phyloP scores from a whole-genome alignment of 2,888 invertebrate species.

The Schrankia costaestrigalis region DNA sequence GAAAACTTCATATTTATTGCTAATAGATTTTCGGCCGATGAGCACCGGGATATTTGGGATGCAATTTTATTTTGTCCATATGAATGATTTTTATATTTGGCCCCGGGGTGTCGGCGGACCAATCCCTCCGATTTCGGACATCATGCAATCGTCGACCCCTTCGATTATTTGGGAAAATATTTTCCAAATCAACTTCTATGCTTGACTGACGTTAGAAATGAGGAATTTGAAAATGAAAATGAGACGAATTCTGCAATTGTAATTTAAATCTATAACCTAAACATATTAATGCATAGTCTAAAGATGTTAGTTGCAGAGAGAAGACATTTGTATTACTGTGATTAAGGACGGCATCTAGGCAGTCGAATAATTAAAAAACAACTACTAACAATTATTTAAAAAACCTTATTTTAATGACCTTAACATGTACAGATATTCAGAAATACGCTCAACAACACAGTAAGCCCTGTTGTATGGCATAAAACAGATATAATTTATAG shows the following conservation, averaged over 20 bases:
- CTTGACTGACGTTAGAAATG: conserved; percentile 42
- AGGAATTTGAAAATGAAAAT: conserved; percentile 22
- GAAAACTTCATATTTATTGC: conserved; percentile 81
- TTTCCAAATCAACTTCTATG: conserved; percentile 44
- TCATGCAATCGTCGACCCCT: conserved; percentile 54
- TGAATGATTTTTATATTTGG: conserved; percentile 79
- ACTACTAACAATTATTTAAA: no score
- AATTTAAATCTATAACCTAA: conserved; percentile 1
- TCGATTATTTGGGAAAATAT: conserved; percentile 42
- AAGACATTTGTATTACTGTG: no score
- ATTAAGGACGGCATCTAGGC: no score
- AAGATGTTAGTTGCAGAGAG: no score
- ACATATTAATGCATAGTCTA: no score
- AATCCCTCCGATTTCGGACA: conserved; percentile 61
- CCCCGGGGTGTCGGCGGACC: conserved; percentile 56
- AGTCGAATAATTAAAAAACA: no score
- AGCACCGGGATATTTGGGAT: conserved; percentile 77
- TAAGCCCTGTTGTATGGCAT: no score
- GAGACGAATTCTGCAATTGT: conserved; percentile 1
- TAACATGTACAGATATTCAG: no score
- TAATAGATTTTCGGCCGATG: conserved; percentile 78
- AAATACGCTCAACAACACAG: no score
- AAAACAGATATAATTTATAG: no score
- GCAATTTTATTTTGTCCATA: conserved; percentile 80
- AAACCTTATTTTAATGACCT: no score